A percentile compares a stretch with the other conserved stretches of the same genome.
These are phyloP conservation scores for Oophaga pumilio DNA, from an alignment of 2,113 vertebrate species.

Conservation along the genomic window DNA sequence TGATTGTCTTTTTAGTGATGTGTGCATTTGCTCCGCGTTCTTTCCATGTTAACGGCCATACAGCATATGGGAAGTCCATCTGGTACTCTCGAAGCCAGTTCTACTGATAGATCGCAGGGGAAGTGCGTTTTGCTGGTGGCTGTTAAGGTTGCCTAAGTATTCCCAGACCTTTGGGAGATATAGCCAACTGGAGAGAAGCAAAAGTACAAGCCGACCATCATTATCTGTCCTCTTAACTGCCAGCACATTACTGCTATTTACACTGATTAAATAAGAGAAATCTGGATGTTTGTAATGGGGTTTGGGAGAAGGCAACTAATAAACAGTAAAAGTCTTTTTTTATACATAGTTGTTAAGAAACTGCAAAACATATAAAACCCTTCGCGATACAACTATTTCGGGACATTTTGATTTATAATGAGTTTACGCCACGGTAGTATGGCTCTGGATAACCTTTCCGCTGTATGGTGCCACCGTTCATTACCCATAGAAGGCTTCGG, in stretches of 20 bases:
- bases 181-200: not conserved
- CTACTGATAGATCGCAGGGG: constrained; percentile 5
- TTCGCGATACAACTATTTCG: not conserved
- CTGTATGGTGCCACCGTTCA: not conserved
- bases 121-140: not conserved
- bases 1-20: constrained; percentile 3
- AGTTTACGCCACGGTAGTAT: not conserved
- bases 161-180: not conserved
- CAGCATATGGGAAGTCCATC: constrained; percentile 24
- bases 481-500: not conserved
- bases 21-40: not conserved
- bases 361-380: not conserved
- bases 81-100: not conserved
- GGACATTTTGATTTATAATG: not conserved
- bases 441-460: no score
- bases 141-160: not conserved
- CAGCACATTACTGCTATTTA: not conserved
- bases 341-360: not conserved
- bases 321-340: not conserved
- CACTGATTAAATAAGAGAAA: not conserved
- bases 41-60: not conserved
- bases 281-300: not conserved
- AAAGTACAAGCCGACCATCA: not conserved
- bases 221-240: constrained; percentile 16
- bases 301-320: not conserved